These are phyloP conservation scores for Malaclemys terrapin DNA, from an alignment of 2,113 vertebrate genomes.

Conservation along the genomic window DNA sequence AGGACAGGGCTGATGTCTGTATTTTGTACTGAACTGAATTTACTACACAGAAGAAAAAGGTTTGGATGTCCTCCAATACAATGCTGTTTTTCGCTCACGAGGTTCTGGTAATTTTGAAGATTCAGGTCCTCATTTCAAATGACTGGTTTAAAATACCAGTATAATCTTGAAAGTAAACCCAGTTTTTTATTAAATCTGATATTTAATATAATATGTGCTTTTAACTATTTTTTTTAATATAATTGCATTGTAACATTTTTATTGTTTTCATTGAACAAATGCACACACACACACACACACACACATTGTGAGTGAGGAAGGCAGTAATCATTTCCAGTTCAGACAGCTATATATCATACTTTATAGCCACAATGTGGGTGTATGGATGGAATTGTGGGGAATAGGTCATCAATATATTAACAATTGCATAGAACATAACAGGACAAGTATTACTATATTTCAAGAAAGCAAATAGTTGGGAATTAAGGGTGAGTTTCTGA, in stretches of 20 bases:
- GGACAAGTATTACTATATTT: background rate
- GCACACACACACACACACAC: background rate
- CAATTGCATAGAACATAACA: background rate
- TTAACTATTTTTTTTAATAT: background rate
- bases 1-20: background rate
- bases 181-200: background rate
- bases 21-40: background rate
- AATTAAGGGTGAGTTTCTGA: background rate
- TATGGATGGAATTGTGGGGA: background rate
- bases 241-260: background rate
- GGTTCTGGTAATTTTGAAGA: background rate
- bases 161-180: background rate
- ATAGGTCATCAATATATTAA: background rate
- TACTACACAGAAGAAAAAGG: slow-evolving; percentile 11
- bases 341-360: background rate
- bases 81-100: background rate
- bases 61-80: slow-evolving; percentile 18
- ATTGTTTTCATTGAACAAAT: background rate
- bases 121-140: background rate
- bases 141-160: background rate
- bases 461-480: background rate
- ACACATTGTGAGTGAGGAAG: background rate
- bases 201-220: accelerated
- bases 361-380: background rate
- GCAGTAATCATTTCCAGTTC: background rate